Conservation (phyloP, 1,140 invertebrate genomes). For the Rhagoletis pomonella region DNA sequence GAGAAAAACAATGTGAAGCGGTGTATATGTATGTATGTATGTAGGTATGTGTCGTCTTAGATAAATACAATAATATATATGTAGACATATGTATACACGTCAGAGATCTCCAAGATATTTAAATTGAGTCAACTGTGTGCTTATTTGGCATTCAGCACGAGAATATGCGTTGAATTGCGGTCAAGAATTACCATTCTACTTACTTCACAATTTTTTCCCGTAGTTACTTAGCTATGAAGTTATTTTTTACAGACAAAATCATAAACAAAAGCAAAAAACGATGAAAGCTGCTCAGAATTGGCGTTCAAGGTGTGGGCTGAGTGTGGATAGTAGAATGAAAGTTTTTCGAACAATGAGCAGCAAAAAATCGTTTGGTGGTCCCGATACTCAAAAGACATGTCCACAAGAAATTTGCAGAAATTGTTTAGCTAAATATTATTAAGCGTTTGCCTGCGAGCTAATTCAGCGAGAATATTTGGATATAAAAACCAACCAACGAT, state of each 20-base stretch:
- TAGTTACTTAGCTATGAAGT: too few relatives aligned
- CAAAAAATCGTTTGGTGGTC: too few relatives aligned
- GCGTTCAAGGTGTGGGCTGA: background rate
- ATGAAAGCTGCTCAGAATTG: background rate
- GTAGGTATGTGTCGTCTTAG: too few relatives aligned
- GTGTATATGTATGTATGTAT: too few relatives aligned
- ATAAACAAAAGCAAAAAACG: background rate
- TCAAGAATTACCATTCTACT: background rate
- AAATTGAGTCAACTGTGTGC: background rate
- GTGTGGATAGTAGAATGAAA: background rate
- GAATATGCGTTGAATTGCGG: background rate
- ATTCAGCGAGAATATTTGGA: background rate
- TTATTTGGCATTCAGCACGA: constrained; percentile 11
- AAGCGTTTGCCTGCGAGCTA: background rate
- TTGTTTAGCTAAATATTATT: background rate
- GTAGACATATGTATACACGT: too few relatives aligned
- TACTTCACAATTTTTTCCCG: background rate
- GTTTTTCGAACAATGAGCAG: background rate
- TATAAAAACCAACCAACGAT: too few relatives aligned
- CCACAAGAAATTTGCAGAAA: background rate
- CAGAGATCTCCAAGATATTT: too few relatives aligned
- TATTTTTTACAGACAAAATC: background rate
- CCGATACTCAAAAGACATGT: too few relatives aligned
- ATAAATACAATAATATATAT: too few relatives aligned
- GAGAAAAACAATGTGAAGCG: too few relatives aligned